These are phyloP conservation scores for Nematopogon swammerdamellus DNA, from an alignment of 2,888 invertebrate species.

Conservation along the genomic window DNA sequence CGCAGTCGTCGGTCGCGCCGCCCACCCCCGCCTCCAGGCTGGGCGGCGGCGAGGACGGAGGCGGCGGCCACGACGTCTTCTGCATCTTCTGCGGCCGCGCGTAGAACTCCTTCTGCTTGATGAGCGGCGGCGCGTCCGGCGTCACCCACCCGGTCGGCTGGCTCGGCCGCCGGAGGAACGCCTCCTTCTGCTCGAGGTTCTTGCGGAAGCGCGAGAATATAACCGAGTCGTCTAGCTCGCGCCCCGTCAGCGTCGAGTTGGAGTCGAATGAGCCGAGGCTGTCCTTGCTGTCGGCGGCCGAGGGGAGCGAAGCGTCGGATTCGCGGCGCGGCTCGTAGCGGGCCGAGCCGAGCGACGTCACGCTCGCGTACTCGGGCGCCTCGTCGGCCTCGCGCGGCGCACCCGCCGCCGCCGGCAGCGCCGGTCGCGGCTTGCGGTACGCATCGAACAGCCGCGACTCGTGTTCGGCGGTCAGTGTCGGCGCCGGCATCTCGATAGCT, in stretches of 20 bases:
- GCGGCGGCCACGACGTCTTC: slow-evolving; percentile 68
- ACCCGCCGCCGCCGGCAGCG: slow-evolving; percentile 24
- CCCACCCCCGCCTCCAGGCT: slow-evolving; percentile 25
- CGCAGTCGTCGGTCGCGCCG: slow-evolving; percentile 41
- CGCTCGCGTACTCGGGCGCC: slow-evolving; percentile 42
- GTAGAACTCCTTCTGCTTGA: slow-evolving; percentile 70
- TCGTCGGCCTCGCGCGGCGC: slow-evolving; percentile 30
- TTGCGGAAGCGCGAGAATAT: slow-evolving; percentile 75
- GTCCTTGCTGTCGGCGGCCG: slow-evolving; percentile 64
- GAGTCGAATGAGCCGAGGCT: slow-evolving; percentile 68
- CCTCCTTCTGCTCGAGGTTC: slow-evolving; percentile 87
- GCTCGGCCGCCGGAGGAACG: slow-evolving; percentile 75
- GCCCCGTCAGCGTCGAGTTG: slow-evolving; percentile 63
- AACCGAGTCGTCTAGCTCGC: slow-evolving; percentile 67
- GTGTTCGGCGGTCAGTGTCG: slow-evolving; percentile 44
- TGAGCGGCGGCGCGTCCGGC: slow-evolving; percentile 45
- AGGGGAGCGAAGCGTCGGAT: slow-evolving; percentile 59
- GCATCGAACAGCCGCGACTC: slow-evolving; percentile 52
- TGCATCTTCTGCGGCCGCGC: slow-evolving; percentile 75
- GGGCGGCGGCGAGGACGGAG: slow-evolving; percentile 32
- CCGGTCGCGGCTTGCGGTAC: slow-evolving; percentile 39
- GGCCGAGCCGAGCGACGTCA: slow-evolving; percentile 36
- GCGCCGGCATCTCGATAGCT: slow-evolving; percentile 37
- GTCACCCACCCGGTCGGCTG: slow-evolving; percentile 61
- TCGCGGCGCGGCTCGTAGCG: slow-evolving; percentile 48